Percentiles rank a stretch among this genome's conserved stretches.
These are phyloP conservation scores for Pseudeuparius sepicola DNA, from an alignment of 2,888 invertebrate species.

Conservation along the genomic window DNA sequence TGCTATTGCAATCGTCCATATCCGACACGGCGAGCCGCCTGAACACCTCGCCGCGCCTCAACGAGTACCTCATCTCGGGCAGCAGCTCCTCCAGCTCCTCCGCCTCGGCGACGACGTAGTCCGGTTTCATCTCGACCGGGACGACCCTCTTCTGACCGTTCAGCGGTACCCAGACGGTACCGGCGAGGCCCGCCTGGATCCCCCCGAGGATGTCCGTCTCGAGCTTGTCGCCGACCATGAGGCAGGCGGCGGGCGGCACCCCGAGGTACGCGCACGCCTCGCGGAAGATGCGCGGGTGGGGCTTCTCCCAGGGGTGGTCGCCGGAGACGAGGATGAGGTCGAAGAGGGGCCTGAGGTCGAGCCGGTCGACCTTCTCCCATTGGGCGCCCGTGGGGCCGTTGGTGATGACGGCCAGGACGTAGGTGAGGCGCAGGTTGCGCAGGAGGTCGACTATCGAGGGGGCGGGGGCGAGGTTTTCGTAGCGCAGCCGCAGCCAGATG, in stretches of 20 bases:
- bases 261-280: constrained; percentile 68
- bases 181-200: constrained; percentile 58
- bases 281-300: constrained; percentile 70
- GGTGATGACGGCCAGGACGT: constrained; percentile 70
- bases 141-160: constrained; percentile 35
- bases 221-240: constrained; percentile 76
- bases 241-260: constrained; percentile 63
- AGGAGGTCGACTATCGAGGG: constrained; percentile 61
- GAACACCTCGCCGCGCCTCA: constrained; percentile 9
- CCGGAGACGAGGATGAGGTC: constrained; percentile 74
- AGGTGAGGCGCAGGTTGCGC: constrained; percentile 59
- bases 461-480: constrained; percentile 61
- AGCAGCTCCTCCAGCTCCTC: constrained; percentile 53
- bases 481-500: constrained; percentile 71
- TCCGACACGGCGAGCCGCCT: constrained; percentile 30
- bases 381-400: constrained; percentile 80
- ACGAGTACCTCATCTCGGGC: constrained; percentile 35
- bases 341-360: constrained; percentile 62
- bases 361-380: constrained; percentile 75
- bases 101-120: constrained; percentile 55
- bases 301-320: constrained; percentile 80
- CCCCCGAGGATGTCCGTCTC: constrained; percentile 84
- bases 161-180: constrained; percentile 73
- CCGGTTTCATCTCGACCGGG: constrained; percentile 44
- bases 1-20: constrained; percentile 39